Evolutionary conservation across 2,888 invertebrate species (phyloP), one percentile per base, ranked within the genome.

Genomic region (Parnassius apollo): DNA sequence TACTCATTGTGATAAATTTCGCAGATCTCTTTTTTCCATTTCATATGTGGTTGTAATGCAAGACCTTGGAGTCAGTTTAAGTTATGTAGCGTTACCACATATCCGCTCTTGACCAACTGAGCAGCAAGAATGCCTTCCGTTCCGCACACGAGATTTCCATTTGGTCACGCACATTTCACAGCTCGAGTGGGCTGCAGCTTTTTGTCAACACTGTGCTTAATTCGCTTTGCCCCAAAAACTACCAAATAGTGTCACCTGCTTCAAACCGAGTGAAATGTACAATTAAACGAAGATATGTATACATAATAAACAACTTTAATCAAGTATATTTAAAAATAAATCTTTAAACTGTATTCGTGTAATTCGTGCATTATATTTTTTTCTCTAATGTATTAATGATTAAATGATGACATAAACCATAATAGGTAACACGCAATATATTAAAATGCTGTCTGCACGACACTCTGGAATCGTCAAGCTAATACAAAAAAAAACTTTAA

Each of bases 91-190:
- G 73, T 86, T 85, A 75, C 85, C 75, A 82, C 85, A 88, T 73
- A 82, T 89, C 90, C 89, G 89, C 78, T 74, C 81, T 87, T 80
- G 84, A 78, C 83, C 86, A 83, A 83, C 79, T 80, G 75, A 75
- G 73, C 70, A 78, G 73, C 73, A 80, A 82, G 35, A 81, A 83
- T 82, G 83, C 81, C 85, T 86, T 86, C 86, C 88, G 89, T 87
- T 88, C 86, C 86, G 84, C 86, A 85, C 83, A 87, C 82, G 81
- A 84, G 74, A 83, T 82, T 85, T 81, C 81, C 81, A 88, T 88
- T 88, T 82, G 75, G 75, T 75, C 69, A 74, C 78, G 73, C 74
- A 71, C 74, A 74, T 78, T 74, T 76, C 74, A 68, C 69, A 65
- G 63, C 68, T 72, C 68, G 68, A 73, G 73, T 72, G 69, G 67